Evolutionary conservation across 2,888 invertebrate genomes (phyloP), one percentile per base, ranked within the genome.

Genomic region (Acronicta aceris): DNA sequence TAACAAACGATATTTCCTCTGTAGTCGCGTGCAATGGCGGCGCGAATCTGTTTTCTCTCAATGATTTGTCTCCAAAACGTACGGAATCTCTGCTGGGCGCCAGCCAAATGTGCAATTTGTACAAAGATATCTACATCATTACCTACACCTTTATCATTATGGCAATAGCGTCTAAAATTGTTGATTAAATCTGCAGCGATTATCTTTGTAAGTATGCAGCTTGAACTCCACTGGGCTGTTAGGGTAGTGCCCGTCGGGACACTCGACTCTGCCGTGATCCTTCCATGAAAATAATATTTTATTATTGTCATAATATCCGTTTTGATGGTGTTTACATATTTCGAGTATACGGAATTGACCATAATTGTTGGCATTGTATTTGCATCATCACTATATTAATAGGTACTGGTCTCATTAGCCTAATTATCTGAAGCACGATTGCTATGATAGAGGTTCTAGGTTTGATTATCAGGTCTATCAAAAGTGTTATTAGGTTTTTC

Each of bases 21-120:
- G 83, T 76, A 82, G 81, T 81, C 74, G 81, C 78, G 76, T 82
- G 89, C 90, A 89, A 90, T 89, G 87, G 90, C 81, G 84, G 89
- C 85, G 87, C 85, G 89, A 93, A 93, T 92, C 92, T 93, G 93
- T 93, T 92, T 91, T 91, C 91, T 89, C 88, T 85, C 93, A 89
- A 91, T 91, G 93, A 94, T 93, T 93, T 94, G 93, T 93, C 93
- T 91, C 87, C 84, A 81, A 88, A 89, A 88, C 89, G 89, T 84
- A 88, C 89, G 82, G 84, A 93, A 92, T 92, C 92, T 92, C 87
- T 78, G 87, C 89, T 93, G 94, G 94, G 89, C 79, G 82, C 62
- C 82, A 89, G 93, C 93, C 94, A 94, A 93, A 93, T 91, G 91
- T 89, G 86, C 88, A 89, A 85, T 82, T 79, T 82, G 76, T 79